A percentile compares a stretch with the other conserved stretches of the same genome.
phyloP scores from a whole-genome alignment of 2,113 vertebrate genomes.

The Lucifuga dentata region DNA sequence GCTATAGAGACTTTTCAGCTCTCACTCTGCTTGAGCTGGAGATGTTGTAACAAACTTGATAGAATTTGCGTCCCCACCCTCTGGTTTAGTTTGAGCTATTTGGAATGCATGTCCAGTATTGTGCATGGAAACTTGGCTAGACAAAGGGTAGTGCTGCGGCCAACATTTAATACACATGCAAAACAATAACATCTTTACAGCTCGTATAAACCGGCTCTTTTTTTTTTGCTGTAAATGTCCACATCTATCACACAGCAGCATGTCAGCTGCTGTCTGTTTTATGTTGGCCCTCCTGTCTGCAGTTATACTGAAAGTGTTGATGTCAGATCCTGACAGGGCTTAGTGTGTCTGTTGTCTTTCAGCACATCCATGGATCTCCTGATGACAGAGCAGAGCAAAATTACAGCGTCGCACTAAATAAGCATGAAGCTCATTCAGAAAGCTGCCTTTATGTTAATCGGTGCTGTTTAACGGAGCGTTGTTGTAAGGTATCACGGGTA shows the following conservation, averaged over 20 bases:
- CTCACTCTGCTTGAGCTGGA: slow-evolving; percentile 75
- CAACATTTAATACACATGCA: slow-evolving; percentile 59
- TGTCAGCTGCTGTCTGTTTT: slow-evolving; percentile 31
- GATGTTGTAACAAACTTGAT: slow-evolving; percentile 86
- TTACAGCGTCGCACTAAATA: too few relatives aligned
- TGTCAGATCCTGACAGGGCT: slow-evolving; percentile 43
- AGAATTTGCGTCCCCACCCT: slow-evolving; percentile 84
- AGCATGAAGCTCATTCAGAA: too few relatives aligned
- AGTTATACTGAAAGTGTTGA: slow-evolving; percentile 41
- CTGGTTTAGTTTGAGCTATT: slow-evolving; percentile 78
- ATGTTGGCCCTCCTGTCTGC: slow-evolving; percentile 27
- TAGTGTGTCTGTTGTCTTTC: slow-evolving; percentile 51
- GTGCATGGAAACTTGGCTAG: slow-evolving; percentile 78
- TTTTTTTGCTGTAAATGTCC: slow-evolving; percentile 27
- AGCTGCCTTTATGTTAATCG: too few relatives aligned
- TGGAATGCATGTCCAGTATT: slow-evolving; percentile 78
- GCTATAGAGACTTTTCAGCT: slow-evolving; percentile 76
- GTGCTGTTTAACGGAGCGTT: too few relatives aligned
- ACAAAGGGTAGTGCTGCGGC: slow-evolving; percentile 36
- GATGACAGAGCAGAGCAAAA: slow-evolving; percentile 1
- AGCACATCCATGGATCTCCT: slow-evolving; percentile 23
- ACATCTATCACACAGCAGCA: slow-evolving; percentile 28
- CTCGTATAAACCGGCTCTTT: slow-evolving; percentile 50
- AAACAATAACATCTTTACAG: slow-evolving; percentile 77
- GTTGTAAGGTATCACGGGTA: too few relatives aligned